Conservation (phyloP, 2,113 vertebrate genomes). For the Elaphurus davidianus region DNA sequence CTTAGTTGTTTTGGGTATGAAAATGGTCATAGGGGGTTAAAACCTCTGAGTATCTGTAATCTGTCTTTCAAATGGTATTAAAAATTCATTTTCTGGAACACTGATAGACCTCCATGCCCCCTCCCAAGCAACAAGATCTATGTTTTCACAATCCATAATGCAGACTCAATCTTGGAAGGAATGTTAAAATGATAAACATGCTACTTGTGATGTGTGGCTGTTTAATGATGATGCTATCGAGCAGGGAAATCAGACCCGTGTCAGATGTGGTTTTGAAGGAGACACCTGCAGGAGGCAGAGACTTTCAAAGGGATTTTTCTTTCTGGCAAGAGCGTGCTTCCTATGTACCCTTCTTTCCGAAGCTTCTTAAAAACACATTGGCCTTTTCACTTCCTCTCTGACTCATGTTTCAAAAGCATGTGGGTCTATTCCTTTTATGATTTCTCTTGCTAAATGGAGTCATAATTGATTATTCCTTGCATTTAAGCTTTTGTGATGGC, state of each 20-base stretch:
- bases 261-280: constrained; percentile 88
- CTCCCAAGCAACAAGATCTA: constrained; percentile 16
- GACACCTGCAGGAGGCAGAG: constrained; percentile 77
- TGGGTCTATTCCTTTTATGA: constrained; percentile 72
- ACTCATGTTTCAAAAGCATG: constrained; percentile 65
- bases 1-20: background rate
- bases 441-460: constrained; percentile 44
- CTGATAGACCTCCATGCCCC: background rate
- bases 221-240: constrained; percentile 90
- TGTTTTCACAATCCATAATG: constrained; percentile 73
- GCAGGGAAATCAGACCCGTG: constrained; percentile 85
- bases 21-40: constrained; percentile 49
- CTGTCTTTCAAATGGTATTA: constrained; percentile 59
- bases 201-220: constrained; percentile 81
- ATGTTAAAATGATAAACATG: constrained; percentile 86
- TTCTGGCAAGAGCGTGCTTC: constrained; percentile 79
- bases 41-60: constrained; percentile 35
- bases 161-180: constrained; percentile 76
- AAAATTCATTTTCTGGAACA: constrained; percentile 61
- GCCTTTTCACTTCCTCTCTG: constrained; percentile 65
- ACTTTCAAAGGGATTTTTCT: constrained; percentile 87
- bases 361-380: constrained; percentile 82
- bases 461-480: constrained; percentile 65
- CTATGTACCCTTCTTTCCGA: constrained; percentile 47
- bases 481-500: background rate